Base-by-base conservation (phyloP, 53 echinoderm and acorn worm genomes). In the Temnopleurus reevesii region DNA sequence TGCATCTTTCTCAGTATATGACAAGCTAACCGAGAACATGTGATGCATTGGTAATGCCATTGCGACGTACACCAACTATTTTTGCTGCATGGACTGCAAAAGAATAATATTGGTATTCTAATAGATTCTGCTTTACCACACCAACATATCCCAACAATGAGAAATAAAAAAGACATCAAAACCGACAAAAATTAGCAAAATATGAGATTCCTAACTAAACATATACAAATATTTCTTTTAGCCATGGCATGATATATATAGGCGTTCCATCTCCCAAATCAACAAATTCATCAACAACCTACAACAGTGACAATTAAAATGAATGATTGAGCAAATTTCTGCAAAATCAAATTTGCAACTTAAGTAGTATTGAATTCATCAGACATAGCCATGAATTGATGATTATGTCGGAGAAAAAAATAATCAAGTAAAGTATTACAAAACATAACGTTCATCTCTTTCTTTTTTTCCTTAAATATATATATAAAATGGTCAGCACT, bases 401-500 rank as follows among this genome's bases (percentile, higher is more conserved):
- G 66, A 66, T 38, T 71, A 71, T 38, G 71, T 71, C 71, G n/a
- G n/a, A 21, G 71, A 41, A 41, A 71, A 64, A 71, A 71, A 71
- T 71, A 71, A 43, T 71, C 71, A 71, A 83, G 27, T 34, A 83
- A 55, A 55, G 83, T 23, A 55, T 83, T 83, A 83, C 83, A 60
- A 85, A 85, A 85, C 85, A 85, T 59, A 85, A 85, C 85, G 59
- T 36, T 83, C 53, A 53, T 83, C 83, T 85, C 59, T 85, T 34
- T 85, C 85, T 55, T 53, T 55, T 45, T 34, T 47, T 47, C 46
- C 79, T 79, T 79, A 79, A 47, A 79, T 55, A 60, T 85, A 85
- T 59, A 85, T 85, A 85, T 85, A 85, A 85, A 85, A 85, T 85
- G 85, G 85, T 85, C 59, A 85, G 85, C 85, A 85, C 85, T 85